A percentile compares a stretch with the other conserved stretches of the same genome.
Evolutionary conservation across 2,888 invertebrate species (phyloP).

Genomic region (Linnaemya tessellans): DNA sequence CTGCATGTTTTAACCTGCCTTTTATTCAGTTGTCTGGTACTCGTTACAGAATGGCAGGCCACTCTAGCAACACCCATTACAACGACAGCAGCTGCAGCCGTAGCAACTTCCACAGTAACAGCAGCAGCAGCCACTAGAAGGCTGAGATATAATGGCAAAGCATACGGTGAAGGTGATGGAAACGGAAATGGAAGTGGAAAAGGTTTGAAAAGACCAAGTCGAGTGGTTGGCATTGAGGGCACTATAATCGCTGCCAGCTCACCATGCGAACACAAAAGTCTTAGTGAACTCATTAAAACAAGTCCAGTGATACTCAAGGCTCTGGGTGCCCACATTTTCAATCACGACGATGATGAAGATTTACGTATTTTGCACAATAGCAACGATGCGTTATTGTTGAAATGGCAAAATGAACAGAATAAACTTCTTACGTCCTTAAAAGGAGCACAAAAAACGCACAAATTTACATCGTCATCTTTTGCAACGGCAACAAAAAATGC

Average conservation of each 20-base stretch:
- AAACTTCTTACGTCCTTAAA: conserved; percentile 68
- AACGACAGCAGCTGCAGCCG: conserved; percentile 43
- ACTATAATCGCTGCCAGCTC: conserved; percentile 37
- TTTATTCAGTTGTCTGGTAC: conserved; percentile 63
- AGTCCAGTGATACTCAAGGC: conserved; percentile 83
- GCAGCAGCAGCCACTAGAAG: conserved; percentile 35
- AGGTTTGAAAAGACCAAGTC: neutral
- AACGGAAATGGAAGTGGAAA: neutral
- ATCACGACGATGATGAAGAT: conserved; percentile 76
- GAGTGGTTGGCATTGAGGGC: conserved; percentile 26
- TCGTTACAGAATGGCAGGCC: conserved; percentile 61
- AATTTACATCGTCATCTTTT: conserved; percentile 53
- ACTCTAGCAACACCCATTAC: conserved; percentile 63
- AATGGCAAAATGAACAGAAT: conserved; percentile 72
- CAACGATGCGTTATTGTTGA: conserved; percentile 66
- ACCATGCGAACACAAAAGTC: conserved; percentile 81
- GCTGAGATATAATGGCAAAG: conserved; percentile 48
- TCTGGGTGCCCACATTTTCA: conserved; percentile 82
- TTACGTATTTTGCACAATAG: conserved; percentile 64
- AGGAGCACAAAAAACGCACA: conserved; percentile 46
- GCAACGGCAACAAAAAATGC: conserved; percentile 44
- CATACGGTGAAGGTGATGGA: neutral
- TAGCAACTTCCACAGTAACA: conserved; percentile 15
- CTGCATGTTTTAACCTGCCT: conserved; percentile 68
- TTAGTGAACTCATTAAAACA: conserved; percentile 82